A percentile compares a stretch with the other conserved stretches of the same genome.
Conservation (phyloP, 2,113 vertebrate genomes). For the Menura novaehollandiae region DNA sequence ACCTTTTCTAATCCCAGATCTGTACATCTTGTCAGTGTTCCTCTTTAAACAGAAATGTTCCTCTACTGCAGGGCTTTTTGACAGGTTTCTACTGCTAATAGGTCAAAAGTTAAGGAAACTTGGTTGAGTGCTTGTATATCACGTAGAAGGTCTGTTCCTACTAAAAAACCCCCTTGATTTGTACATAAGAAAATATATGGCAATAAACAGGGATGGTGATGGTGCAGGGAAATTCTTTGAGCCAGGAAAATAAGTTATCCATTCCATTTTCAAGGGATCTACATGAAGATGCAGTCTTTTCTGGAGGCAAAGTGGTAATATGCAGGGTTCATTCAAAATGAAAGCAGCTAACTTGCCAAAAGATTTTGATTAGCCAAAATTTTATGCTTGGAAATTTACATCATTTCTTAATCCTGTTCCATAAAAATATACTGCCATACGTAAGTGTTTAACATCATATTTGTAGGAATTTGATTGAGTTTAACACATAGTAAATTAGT, state of each 20-base stretch:
- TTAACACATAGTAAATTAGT: conserved; percentile 58
- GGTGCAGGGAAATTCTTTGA: background rate
- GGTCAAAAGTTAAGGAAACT: background rate
- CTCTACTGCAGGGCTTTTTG: background rate
- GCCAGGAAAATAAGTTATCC: background rate
- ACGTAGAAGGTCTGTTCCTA: background rate
- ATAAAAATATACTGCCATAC: conserved; percentile 47
- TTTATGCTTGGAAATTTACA: conserved; percentile 43
- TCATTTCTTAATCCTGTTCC: conserved; percentile 41
- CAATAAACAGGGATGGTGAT: background rate
- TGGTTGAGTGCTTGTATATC: background rate
- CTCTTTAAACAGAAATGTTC: background rate
- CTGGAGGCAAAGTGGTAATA: background rate
- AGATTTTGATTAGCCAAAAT: conserved; percentile 35
- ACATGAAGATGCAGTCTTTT: background rate
- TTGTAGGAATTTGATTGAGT: conserved; percentile 44
- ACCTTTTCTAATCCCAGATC: background rate
- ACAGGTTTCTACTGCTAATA: background rate
- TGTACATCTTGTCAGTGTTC: background rate
- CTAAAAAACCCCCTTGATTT: background rate
- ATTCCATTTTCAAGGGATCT: background rate
- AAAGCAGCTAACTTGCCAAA: conserved; percentile 8
- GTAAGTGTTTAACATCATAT: conserved; percentile 48
- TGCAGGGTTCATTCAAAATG: background rate
- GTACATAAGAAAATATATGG: background rate